These are phyloP conservation scores for Caranx ignobilis DNA, from an alignment of 2,113 vertebrate genomes.

Conservation along the genomic window DNA sequence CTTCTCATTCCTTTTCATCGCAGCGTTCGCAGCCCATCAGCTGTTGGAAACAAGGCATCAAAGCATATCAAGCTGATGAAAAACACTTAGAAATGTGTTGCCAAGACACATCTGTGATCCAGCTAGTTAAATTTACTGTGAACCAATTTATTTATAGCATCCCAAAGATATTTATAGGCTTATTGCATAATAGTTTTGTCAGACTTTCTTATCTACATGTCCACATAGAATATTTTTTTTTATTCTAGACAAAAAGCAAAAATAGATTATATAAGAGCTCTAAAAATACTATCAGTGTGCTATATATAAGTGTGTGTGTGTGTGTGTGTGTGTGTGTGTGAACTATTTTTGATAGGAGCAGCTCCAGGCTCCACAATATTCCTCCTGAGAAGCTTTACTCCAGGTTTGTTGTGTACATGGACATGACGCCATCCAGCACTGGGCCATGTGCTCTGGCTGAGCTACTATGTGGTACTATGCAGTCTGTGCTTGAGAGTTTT, in stretches of 20 bases:
- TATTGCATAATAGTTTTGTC: conserved; percentile 63
- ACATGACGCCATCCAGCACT: conserved; percentile 24
- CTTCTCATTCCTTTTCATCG: conserved; percentile 29
- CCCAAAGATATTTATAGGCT: conserved; percentile 60
- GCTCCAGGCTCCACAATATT: conserved; percentile 25
- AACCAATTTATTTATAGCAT: conserved; percentile 64
- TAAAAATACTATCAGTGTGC: conserved; percentile 56
- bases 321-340: conserved; percentile 37
- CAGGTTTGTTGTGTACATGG: background rate
- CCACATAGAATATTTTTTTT: conserved; percentile 41
- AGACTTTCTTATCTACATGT: conserved; percentile 55
- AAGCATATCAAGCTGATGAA: conserved; percentile 33
- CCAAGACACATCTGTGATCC: conserved; percentile 40
- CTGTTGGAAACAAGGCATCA: conserved; percentile 35
- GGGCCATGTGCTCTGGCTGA: conserved; percentile 2
- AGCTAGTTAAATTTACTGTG: conserved; percentile 30
- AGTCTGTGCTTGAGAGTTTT: background rate
- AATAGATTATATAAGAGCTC: conserved; percentile 64
- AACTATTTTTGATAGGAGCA: conserved; percentile 44
- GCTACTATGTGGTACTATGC: background rate
- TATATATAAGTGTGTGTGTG: conserved; percentile 46
- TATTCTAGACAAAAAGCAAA: conserved; percentile 41
- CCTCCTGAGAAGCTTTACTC: conserved; percentile 27
- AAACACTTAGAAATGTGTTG: conserved; percentile 15
- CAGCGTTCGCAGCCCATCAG: conserved; percentile 20